Percentiles rank a stretch among this genome's conserved stretches.
phyloP scores from a whole-genome alignment of 2,797 vertebrate species.

The Heliangelus exortis region DNA sequence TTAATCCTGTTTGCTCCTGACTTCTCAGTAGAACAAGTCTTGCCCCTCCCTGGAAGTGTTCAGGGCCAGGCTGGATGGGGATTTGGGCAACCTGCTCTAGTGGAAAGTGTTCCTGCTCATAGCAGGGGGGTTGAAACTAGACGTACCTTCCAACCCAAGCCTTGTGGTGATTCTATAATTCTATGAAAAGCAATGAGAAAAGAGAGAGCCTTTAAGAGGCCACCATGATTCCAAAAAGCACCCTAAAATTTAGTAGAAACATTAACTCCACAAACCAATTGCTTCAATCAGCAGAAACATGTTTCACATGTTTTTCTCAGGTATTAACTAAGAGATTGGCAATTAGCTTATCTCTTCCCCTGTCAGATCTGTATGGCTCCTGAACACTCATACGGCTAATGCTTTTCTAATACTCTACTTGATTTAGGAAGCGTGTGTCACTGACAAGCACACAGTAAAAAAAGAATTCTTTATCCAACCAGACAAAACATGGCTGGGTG shows the following conservation, averaged over 20 bases:
- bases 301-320: not conserved
- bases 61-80: no score
- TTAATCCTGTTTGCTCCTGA: not conserved
- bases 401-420: not conserved
- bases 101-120: no score
- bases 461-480: not conserved
- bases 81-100: no score
- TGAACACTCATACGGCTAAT: not conserved
- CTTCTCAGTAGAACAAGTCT: not conserved
- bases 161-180: no score
- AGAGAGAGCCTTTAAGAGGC: not conserved
- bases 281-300: not conserved
- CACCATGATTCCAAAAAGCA: not conserved
- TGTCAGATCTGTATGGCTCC: not conserved
- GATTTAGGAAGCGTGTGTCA: not conserved
- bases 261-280: not conserved
- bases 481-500: not conserved
- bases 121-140: no score
- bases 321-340: not conserved
- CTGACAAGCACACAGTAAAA: not conserved
- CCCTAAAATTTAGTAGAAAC: not conserved
- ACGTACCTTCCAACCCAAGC: no score
- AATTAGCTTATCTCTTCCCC: not conserved
- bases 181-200: not conserved
- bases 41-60: no score